A percentile compares a stretch with the other conserved stretches of the same genome.
Evolutionary conservation across 1,140 invertebrate genomes (phyloP).

Genomic region (Trachymyrmex septentrionalis): DNA sequence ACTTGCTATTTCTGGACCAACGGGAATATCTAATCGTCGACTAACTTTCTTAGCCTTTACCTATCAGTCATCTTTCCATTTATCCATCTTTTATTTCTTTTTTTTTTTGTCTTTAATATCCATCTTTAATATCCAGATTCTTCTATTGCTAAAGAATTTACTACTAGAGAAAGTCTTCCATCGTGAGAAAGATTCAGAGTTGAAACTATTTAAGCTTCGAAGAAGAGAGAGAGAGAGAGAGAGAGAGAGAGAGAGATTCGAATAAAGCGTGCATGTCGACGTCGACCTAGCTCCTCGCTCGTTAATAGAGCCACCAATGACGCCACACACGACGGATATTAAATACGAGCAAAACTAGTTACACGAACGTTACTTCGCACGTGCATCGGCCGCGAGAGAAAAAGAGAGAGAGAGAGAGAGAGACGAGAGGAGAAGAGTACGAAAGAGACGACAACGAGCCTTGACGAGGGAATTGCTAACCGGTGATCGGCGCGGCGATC

Average conservation of each 20-base stretch:
- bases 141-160: not conserved
- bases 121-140: not conserved
- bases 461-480: slow-evolving; percentile 61
- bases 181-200: slow-evolving; percentile 4
- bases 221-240: not conserved
- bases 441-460: slow-evolving; percentile 48
- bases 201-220: slow-evolving; percentile 24
- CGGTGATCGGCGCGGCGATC: slow-evolving; percentile 52
- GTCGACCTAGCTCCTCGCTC: slow-evolving; percentile 51
- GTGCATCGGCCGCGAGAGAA: slow-evolving; percentile 56
- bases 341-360: slow-evolving; percentile 64
- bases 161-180: not conserved
- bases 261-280: slow-evolving; percentile 50
- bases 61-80: not conserved
- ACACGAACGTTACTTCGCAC: slow-evolving; percentile 61
- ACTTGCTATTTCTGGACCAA: not conserved
- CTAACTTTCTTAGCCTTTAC: not conserved
- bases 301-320: slow-evolving; percentile 62
- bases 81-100: not conserved
- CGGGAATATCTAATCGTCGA: not conserved
- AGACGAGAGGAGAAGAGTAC: slow-evolving; percentile 41
- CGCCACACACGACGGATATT: slow-evolving; percentile 57
- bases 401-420: slow-evolving; percentile 26
- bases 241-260: not conserved
- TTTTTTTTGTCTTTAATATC: not conserved